phyloP scores from a whole-genome alignment of 2,113 vertebrate genomes.

The Pelecanoides urinatrix region DNA sequence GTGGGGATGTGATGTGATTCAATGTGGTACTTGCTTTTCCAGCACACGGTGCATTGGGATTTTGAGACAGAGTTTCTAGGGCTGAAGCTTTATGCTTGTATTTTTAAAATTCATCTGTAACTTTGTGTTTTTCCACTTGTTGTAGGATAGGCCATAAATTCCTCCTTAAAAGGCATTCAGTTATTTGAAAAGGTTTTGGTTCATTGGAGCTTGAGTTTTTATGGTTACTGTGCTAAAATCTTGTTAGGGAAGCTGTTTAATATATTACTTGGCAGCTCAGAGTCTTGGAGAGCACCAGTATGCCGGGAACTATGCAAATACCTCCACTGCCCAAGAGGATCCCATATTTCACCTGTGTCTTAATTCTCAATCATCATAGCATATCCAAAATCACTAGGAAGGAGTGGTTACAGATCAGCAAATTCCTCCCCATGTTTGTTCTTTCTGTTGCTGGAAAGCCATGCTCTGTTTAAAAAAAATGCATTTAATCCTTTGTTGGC shows the following conservation, averaged over 20 bases:
- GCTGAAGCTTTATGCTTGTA: not conserved
- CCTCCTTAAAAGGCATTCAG: constrained; percentile 2
- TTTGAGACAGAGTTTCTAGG: not conserved
- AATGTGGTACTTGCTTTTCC: not conserved
- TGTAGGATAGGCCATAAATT: not conserved
- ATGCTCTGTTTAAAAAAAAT: constrained; percentile 32
- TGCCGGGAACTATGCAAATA: not conserved
- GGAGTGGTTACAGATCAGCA: constrained; percentile 43
- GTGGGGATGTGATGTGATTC: not conserved
- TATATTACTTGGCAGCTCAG: constrained; percentile 43
- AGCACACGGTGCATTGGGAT: not conserved
- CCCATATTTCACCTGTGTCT: not conserved
- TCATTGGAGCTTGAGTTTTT: constrained; percentile 64
- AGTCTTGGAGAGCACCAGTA: not conserved
- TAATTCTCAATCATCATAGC: not conserved
- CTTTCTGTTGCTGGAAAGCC: constrained; percentile 42
- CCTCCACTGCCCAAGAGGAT: not conserved
- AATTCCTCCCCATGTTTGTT: constrained; percentile 24
- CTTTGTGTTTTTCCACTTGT: not conserved
- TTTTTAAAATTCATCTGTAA: not conserved
- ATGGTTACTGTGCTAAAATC: constrained; percentile 40
- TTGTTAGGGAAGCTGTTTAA: constrained; percentile 59
- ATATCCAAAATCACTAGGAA: not conserved
- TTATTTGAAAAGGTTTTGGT: constrained; percentile 40
- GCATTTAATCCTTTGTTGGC: constrained; percentile 9